Evolutionary conservation across 2,113 vertebrate species (phyloP), one percentile per base, ranked within the genome.

Genomic region (Dipodomys merriami): DNA sequence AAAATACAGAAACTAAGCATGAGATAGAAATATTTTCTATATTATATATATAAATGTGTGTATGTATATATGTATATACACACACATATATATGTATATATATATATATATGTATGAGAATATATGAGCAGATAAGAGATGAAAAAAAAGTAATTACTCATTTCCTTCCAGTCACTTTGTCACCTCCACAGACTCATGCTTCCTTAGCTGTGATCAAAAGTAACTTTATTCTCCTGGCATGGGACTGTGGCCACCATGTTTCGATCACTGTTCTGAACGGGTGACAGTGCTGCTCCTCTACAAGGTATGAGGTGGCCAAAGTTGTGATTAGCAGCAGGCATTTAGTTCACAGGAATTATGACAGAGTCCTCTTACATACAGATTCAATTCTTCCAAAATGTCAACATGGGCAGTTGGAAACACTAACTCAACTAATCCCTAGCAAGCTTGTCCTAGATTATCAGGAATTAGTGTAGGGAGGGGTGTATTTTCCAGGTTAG

Each of bases 211-310:
- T 49, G 25, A 7, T 74, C 62, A 85, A 83, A 76, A 39, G 13
- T 81, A 29, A 92, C 39, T 94, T 30, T 65, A 84, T 89, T 94
- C 57, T 95, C 29, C 57, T 72, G 46, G 57, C 35, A 67, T 30
- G 60, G 30, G 13, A 77, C 3, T 10, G 11, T 57, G 74, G 16
- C 19, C 18, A 76, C 23, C 13, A 68, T 88, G 11, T 83, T 82
- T 67, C 73, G 73, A 64, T 90, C 77, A 44, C 35, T 62, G 16
- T 3, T 64, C 57, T 91, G 69, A 73, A 46, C 44, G 64, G 60
- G 39, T 79, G 60, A 77, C 33, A 29, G 23, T 12, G 30, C 27
- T 83, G 2, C 13, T 67, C 46, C 27, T 89, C 44, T 18, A 44
- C 30, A 22, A 83, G 46, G 7, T 82, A 60, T 18, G 39, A 80